Conservation (phyloP, 2,888 invertebrate species). For the Isoperla grammatica region DNA sequence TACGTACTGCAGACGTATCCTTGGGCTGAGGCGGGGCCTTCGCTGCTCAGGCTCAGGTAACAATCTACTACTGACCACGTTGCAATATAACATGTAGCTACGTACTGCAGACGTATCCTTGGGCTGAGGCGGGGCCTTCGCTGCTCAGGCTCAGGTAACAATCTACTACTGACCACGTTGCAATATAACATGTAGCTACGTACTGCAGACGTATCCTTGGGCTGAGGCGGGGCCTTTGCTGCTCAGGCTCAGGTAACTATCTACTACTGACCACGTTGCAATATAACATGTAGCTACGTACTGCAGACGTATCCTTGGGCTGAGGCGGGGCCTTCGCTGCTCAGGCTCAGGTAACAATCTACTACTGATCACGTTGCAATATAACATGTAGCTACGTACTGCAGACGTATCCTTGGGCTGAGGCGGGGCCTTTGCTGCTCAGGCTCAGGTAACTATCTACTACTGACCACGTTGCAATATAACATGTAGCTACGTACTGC, state of each 20-base stretch:
- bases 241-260: conserved; percentile 42
- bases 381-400: conserved; percentile 83
- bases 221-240: too few relatives aligned
- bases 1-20: conserved; percentile 92
- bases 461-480: too few relatives aligned
- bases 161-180: too few relatives aligned
- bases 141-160: conserved; percentile 43
- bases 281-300: conserved; percentile 84
- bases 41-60: conserved; percentile 45
- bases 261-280: too few relatives aligned
- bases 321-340: too few relatives aligned
- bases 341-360: conserved; percentile 38
- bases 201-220: conserved; percentile 93
- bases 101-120: conserved; percentile 89
- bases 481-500: conserved; percentile 81
- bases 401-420: conserved; percentile 87
- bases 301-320: conserved; percentile 90
- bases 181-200: too few relatives aligned
- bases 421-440: too few relatives aligned
- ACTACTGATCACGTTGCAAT: too few relatives aligned
- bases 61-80: neutral
- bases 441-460: conserved; percentile 29
- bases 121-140: too few relatives aligned
- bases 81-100: too few relatives aligned
- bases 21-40: too few relatives aligned